Percentiles rank a stretch among this genome's conserved stretches.
Evolutionary conservation across 2,888 invertebrate species (phyloP).

Genomic region (Nemurella pictetii): DNA sequence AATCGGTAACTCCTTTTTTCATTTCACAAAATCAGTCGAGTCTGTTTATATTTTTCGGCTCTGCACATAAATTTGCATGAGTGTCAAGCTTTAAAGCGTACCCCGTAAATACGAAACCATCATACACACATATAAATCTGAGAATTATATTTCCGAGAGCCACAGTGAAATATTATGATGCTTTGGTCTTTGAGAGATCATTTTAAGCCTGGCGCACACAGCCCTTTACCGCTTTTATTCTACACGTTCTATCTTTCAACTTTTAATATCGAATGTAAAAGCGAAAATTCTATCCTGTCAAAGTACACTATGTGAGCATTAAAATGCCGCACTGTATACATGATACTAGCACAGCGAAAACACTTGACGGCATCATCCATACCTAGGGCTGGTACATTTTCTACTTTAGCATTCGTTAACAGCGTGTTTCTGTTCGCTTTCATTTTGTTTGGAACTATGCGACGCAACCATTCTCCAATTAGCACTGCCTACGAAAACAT

Average conservation of each 20-base stretch:
- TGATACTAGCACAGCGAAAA: not conserved
- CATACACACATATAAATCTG: not conserved
- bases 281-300: not conserved
- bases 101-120: not conserved
- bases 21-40: not conserved
- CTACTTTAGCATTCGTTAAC: not conserved
- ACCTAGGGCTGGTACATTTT: not conserved
- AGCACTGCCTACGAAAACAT: not conserved
- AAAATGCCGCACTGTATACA: not conserved
- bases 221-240: not conserved
- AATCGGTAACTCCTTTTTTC: conserved; percentile 15
- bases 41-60: not conserved
- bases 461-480: not conserved
- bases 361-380: not conserved
- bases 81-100: not conserved
- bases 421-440: not conserved
- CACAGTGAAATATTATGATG: not conserved
- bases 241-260: not conserved
- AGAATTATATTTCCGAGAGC: not conserved
- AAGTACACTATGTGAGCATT: not conserved
- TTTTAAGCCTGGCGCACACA: not conserved
- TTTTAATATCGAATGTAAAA: not conserved
- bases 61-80: conserved; percentile 11
- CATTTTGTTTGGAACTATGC: not conserved
- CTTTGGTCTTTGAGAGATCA: not conserved